Percentiles rank a stretch among this genome's conserved stretches.
Conservation (phyloP, 2,113 vertebrate species). For the Syngnathus floridae region DNA sequence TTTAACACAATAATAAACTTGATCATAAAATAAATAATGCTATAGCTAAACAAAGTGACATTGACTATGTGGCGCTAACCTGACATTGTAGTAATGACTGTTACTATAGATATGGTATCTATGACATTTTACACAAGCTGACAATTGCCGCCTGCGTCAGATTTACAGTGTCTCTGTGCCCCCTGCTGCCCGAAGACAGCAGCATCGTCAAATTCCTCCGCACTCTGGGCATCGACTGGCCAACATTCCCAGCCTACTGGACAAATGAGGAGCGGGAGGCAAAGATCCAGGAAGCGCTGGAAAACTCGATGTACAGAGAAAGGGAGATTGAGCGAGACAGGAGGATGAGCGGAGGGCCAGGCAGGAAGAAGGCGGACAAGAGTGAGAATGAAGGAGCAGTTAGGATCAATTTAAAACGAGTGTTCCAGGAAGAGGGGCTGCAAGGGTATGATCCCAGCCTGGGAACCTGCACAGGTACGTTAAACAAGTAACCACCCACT, state of each 20-base stretch:
- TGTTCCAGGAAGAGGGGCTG: slow-evolving; percentile 69
- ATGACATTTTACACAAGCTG: neutral
- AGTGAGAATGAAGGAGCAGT: slow-evolving; percentile 49
- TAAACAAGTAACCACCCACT: neutral
- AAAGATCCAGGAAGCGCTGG: slow-evolving; percentile 65
- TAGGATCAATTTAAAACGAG: slow-evolving; percentile 72
- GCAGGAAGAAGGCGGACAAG: slow-evolving; percentile 42
- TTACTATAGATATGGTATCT: neutral
- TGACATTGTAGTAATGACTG: neutral
- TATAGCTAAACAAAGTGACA: too few species aligned
- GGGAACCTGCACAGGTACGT: slow-evolving; percentile 45
- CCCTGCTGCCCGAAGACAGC: slow-evolving; percentile 63
- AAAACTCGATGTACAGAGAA: slow-evolving; percentile 56
- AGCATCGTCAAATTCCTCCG: slow-evolving; percentile 66
- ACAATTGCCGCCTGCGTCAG: slow-evolving; percentile 39
- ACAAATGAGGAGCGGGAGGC: slow-evolving; percentile 46
- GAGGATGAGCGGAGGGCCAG: slow-evolving; percentile 23
- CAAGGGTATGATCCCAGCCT: slow-evolving; percentile 84
- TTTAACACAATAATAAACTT: neutral
- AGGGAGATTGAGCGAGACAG: slow-evolving; percentile 49
- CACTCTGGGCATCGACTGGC: slow-evolving; percentile 78
- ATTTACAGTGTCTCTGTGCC: slow-evolving; percentile 70
- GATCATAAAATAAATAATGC: too few species aligned
- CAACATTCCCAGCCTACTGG: slow-evolving; percentile 32
- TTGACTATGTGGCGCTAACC: too few species aligned